A percentile compares a stretch with the other conserved stretches of the same genome.
Conservation (phyloP, 2,888 invertebrate species). For the Autographa gamma region DNA sequence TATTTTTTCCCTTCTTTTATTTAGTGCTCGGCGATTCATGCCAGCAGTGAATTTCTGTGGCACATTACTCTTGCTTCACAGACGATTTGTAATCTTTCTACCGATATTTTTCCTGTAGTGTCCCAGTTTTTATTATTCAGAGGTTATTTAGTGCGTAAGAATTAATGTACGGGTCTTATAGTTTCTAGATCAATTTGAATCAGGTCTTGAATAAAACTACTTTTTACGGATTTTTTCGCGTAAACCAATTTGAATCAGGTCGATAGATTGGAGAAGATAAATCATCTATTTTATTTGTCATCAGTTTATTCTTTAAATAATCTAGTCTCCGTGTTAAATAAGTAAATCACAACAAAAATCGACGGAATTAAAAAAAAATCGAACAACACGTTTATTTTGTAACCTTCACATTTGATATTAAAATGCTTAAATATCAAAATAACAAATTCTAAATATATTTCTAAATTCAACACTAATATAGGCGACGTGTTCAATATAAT, state of each 20-base stretch:
- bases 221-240: too few relatives aligned
- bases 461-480: neutral
- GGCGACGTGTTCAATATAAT: neutral
- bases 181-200: conserved; percentile 13
- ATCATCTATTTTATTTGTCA: too few relatives aligned
- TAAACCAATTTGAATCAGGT: too few relatives aligned
- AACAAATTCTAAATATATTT: neutral
- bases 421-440: too few relatives aligned
- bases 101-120: conserved; percentile 56
- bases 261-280: neutral
- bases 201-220: too few relatives aligned
- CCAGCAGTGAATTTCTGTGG: conserved; percentile 61
- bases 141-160: conserved; percentile 46
- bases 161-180: conserved; percentile 38
- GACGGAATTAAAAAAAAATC: neutral
- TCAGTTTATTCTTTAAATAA: too few relatives aligned
- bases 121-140: conserved; percentile 53
- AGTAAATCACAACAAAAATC: too few relatives aligned
- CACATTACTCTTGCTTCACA: conserved; percentile 57
- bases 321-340: too few relatives aligned
- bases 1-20: conserved; percentile 57
- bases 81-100: conserved; percentile 55
- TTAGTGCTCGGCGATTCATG: conserved; percentile 56
- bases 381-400: neutral
- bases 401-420: neutral